Evolutionary conservation across 1,140 invertebrate species (phyloP).

Genomic region (Trachymyrmex cornetzi): DNA sequence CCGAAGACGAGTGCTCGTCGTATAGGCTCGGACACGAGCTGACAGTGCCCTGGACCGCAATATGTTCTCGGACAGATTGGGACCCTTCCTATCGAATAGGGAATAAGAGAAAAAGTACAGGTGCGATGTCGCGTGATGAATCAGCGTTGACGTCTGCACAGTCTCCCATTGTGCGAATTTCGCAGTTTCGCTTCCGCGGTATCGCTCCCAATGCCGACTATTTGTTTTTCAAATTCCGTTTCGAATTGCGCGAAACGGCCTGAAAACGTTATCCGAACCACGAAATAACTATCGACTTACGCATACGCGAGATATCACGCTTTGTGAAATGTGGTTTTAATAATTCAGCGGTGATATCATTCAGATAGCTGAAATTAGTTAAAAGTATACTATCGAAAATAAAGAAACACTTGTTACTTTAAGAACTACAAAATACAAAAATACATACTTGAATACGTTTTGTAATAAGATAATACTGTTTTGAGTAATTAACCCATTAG

Average conservation of each 20-base stretch:
- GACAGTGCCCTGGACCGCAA: constrained; percentile 39
- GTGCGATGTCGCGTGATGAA: constrained; percentile 3
- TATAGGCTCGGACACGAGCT: constrained; percentile 48
- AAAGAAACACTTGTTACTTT: not conserved
- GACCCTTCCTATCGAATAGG: constrained; percentile 36
- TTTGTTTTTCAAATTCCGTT: constrained; percentile 41
- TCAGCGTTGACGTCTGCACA: constrained; percentile 29
- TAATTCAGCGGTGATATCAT: constrained; percentile 21
- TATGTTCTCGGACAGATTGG: constrained; percentile 51
- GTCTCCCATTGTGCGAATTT: constrained; percentile 35
- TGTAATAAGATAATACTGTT: not conserved
- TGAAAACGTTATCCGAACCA: not conserved
- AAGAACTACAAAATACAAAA: not conserved
- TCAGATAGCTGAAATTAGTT: not conserved
- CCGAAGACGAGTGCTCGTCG: constrained; percentile 64
- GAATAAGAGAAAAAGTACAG: constrained; percentile 45
- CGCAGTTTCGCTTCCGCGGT: constrained; percentile 43
- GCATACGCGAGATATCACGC: constrained; percentile 23
- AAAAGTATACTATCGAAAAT: not conserved
- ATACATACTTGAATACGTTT: not conserved
- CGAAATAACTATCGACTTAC: not conserved
- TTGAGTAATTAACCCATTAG: not conserved
- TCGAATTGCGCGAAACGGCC: constrained; percentile 13
- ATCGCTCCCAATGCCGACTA: constrained; percentile 23
- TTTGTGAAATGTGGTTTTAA: not conserved